These are phyloP conservation scores for Meles meles DNA, from an alignment of 2,113 vertebrate genomes.

Conservation along the genomic window DNA sequence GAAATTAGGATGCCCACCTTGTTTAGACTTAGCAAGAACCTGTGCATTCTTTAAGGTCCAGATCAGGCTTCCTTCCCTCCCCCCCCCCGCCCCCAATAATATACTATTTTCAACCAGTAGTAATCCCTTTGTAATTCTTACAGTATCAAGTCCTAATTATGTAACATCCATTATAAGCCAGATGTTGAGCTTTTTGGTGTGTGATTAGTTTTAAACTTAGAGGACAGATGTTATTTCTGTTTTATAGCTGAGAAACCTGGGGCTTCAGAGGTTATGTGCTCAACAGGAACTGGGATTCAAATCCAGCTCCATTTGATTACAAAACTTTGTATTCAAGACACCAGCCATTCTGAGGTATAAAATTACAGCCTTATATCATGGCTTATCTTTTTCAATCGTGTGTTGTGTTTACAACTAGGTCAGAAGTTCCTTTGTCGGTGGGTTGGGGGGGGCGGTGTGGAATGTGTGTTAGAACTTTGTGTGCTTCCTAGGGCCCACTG, in stretches of 20 bases:
- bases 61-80: not conserved
- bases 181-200: not conserved
- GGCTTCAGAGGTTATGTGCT: not conserved
- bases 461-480: not conserved
- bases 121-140: not conserved
- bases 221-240: not conserved
- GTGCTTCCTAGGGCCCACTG: not conserved
- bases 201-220: conserved; percentile 25
- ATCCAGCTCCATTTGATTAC: not conserved
- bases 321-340: not conserved
- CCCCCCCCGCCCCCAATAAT: fast-evolving
- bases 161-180: not conserved
- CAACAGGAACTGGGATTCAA: not conserved
- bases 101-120: not conserved
- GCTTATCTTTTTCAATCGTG: not conserved
- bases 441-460: not conserved
- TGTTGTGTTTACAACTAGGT: not conserved
- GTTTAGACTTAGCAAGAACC: not conserved
- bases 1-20: not conserved
- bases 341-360: not conserved
- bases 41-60: not conserved
- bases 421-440: not conserved
- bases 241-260: conserved; percentile 24
- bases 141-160: not conserved
- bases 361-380: not conserved